Percentiles rank a stretch among this genome's conserved stretches.
Conservation (phyloP, 2,888 invertebrate genomes). For the Cosmorhoe ocellata region DNA sequence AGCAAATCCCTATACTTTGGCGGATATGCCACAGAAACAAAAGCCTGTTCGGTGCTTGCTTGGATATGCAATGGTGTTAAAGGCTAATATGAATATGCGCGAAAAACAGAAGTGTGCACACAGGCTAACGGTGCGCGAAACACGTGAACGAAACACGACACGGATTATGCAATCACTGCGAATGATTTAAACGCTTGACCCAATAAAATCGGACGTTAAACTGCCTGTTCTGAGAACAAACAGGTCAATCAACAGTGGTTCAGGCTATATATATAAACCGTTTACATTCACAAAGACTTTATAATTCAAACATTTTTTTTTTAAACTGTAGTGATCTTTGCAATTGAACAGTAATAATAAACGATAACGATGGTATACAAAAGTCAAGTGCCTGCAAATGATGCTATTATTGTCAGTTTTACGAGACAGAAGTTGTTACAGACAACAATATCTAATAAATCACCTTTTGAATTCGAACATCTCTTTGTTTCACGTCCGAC, state of each 20-base stretch:
- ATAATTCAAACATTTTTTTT: too few species aligned
- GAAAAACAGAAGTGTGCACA: slow-evolving; percentile 42
- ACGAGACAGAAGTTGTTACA: slow-evolving; percentile 45
- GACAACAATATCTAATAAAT: slow-evolving; percentile 38
- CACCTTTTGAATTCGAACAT: slow-evolving; percentile 27
- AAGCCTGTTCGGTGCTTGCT: neutral
- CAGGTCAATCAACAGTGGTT: slow-evolving; percentile 17
- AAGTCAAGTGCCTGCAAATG: slow-evolving; percentile 56
- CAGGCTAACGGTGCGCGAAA: slow-evolving; percentile 47
- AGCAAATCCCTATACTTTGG: slow-evolving; percentile 16
- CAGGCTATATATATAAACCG: slow-evolving; percentile 8
- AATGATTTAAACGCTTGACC: slow-evolving; percentile 53
- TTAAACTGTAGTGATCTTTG: neutral
- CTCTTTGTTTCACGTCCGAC: slow-evolving; percentile 38
- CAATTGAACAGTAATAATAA: slow-evolving; percentile 11
- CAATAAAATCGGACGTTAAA: slow-evolving; percentile 42
- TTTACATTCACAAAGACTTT: slow-evolving; percentile 4
- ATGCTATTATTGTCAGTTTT: slow-evolving; percentile 51
- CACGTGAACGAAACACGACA: slow-evolving; percentile 54
- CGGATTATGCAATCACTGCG: slow-evolving; percentile 47
- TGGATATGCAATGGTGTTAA: slow-evolving; percentile 20
- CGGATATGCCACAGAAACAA: slow-evolving; percentile 13
- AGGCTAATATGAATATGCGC: slow-evolving; percentile 7
- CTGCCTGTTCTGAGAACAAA: slow-evolving; percentile 37
- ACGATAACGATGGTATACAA: slow-evolving; percentile 17